Conservation (phyloP, 2,113 vertebrate genomes). For the Brachyhypopomus gauderio region DNA sequence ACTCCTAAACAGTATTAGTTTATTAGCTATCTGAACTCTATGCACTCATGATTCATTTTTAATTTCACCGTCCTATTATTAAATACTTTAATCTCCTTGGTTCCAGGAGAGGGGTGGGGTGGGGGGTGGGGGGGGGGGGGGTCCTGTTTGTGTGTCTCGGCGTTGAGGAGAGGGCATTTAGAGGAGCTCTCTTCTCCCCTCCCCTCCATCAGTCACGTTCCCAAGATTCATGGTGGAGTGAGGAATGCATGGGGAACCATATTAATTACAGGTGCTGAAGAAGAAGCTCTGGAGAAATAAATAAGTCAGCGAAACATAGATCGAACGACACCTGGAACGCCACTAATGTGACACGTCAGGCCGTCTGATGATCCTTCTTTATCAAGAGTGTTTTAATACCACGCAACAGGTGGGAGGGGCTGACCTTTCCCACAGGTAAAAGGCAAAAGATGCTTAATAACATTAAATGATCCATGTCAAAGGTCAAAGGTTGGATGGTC, state of each 20-base stretch:
- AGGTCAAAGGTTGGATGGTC: background rate
- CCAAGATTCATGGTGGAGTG: slow-evolving; percentile 2
- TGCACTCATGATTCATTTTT: slow-evolving; percentile 34
- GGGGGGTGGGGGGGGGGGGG: background rate
- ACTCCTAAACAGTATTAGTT: slow-evolving; percentile 31
- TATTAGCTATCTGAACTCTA: slow-evolving; percentile 20
- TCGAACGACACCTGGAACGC: slow-evolving; percentile 7
- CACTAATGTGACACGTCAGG: slow-evolving; percentile 25
- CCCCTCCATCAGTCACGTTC: slow-evolving; percentile 21
- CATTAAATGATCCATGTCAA: slow-evolving; percentile 27
- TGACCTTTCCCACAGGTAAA: slow-evolving; percentile 41
- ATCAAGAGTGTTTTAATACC: slow-evolving; percentile 18
- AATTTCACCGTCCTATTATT: slow-evolving; percentile 42
- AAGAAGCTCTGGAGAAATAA: background rate
- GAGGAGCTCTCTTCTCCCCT: background rate
- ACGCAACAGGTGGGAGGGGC: slow-evolving; percentile 19
- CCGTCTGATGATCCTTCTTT: slow-evolving; percentile 32
- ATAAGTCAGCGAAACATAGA: background rate
- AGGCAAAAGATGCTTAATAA: slow-evolving; percentile 15
- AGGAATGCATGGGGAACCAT: background rate
- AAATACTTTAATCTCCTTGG: slow-evolving; percentile 23
- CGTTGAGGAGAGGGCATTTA: background rate
- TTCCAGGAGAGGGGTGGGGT: background rate
- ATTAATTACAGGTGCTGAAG: slow-evolving; percentile 24
- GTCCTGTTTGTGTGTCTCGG: background rate